Evolutionary conservation across 1,140 invertebrate species (phyloP).

Genomic region (Drosophila arawakana): DNA sequence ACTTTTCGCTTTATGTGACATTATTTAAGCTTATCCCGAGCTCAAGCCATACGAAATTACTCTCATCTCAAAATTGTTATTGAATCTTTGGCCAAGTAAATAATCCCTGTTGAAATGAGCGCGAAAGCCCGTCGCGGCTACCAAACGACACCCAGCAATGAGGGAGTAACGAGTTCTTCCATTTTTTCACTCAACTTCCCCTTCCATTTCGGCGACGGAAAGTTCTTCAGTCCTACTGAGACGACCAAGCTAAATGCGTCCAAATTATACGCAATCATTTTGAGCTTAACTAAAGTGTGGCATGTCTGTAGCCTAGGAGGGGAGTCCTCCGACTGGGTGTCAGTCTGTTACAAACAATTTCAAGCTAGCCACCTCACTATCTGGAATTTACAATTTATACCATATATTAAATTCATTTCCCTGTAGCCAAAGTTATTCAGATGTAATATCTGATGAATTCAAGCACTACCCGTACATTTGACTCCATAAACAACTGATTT

Average conservation of each 20-base stretch:
- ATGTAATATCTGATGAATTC: background rate
- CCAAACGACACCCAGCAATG: slow-evolving; percentile 31
- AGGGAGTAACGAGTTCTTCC: background rate
- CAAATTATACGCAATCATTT: slow-evolving; percentile 78
- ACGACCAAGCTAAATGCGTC: slow-evolving; percentile 58
- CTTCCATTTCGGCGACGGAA: background rate
- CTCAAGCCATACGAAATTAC: slow-evolving; percentile 64
- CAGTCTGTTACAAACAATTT: background rate
- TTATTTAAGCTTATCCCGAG: slow-evolving; percentile 67
- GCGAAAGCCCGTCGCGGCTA: slow-evolving; percentile 52
- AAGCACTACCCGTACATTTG: background rate
- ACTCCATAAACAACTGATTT: background rate
- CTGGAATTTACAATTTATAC: background rate
- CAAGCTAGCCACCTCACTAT: background rate
- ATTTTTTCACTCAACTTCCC: background rate
- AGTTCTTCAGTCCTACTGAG: background rate
- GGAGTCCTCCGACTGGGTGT: background rate
- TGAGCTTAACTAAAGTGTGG: slow-evolving; percentile 66
- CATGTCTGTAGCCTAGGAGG: slow-evolving; percentile 41
- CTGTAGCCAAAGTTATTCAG: background rate
- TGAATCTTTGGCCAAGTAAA: slow-evolving; percentile 76
- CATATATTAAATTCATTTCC: background rate
- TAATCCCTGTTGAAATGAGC: slow-evolving; percentile 78
- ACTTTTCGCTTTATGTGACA: slow-evolving; percentile 55
- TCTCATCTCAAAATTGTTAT: slow-evolving; percentile 80